Conservation (phyloP, 2,888 invertebrate species). For the Syrista parreyssii region DNA sequence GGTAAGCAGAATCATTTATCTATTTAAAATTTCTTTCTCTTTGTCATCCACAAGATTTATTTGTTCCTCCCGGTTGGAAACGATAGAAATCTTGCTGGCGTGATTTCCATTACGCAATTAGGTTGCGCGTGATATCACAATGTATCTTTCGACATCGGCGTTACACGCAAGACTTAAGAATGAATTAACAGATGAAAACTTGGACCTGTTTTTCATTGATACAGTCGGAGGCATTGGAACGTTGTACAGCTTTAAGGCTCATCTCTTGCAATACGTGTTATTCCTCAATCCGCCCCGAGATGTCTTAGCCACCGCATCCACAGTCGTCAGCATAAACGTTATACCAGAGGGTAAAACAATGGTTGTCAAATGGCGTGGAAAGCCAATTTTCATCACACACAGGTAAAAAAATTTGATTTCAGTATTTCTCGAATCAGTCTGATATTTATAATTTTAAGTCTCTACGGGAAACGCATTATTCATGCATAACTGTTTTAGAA, state of each 20-base stretch:
- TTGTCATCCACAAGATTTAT: background rate
- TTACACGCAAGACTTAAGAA: background rate
- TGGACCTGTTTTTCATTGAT: background rate
- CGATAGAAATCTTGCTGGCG: background rate
- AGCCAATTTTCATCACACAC: constrained; percentile 83
- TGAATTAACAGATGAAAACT: background rate
- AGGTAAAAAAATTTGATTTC: constrained; percentile 59
- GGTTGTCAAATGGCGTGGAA: constrained; percentile 84
- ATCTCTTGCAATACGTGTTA: constrained; percentile 70
- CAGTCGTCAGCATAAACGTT: constrained; percentile 78
- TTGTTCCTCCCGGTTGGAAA: background rate
- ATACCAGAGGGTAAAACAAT: constrained; percentile 76
- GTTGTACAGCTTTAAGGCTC: constrained; percentile 73
- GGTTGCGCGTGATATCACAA: background rate
- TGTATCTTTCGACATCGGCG: background rate
- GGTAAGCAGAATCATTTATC: background rate
- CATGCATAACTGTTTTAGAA: constrained; percentile 59
- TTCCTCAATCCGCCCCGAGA: constrained; percentile 78
- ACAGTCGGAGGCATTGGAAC: constrained; percentile 70
- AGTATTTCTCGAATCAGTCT: background rate
- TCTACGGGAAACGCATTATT: background rate
- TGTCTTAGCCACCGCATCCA: constrained; percentile 79
- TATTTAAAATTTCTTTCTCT: background rate
- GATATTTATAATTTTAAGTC: too few relatives aligned
- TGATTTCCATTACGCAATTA: background rate